These are phyloP conservation scores for Echiichthys vipera DNA, from an alignment of 2,797 vertebrate genomes.

Conservation along the genomic window DNA sequence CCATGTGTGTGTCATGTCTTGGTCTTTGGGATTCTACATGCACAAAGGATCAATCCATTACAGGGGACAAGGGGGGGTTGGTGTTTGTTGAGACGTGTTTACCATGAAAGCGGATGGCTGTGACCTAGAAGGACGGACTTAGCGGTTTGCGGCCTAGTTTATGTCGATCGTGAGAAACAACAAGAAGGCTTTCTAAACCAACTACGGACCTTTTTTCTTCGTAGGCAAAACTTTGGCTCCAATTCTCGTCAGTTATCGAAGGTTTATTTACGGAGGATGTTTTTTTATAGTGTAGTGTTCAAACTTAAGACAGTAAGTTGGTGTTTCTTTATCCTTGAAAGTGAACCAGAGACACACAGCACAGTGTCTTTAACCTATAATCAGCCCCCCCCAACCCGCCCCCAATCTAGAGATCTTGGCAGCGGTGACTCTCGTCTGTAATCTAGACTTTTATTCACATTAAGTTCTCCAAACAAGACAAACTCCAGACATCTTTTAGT, in stretches of 20 bases:
- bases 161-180: slow-evolving; percentile 22
- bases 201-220: neutral
- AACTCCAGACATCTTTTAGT: too few species aligned
- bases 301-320: neutral
- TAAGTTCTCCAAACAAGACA: too few species aligned
- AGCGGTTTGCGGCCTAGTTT: slow-evolving; percentile 46
- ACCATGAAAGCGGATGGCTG: slow-evolving; percentile 1
- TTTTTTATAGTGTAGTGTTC: neutral
- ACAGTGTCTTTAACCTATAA: too few species aligned
- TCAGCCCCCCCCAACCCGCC: too few species aligned
- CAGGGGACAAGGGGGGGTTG: neutral
- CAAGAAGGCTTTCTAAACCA: slow-evolving; percentile 2
- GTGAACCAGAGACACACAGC: too few species aligned
- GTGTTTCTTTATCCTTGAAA: neutral
- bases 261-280: neutral
- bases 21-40: slow-evolving; percentile 54
- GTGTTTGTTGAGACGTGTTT: slow-evolving; percentile 1
- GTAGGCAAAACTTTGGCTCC: neutral
- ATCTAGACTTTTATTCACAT: too few species aligned
- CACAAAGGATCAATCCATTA: slow-evolving; percentile 62
- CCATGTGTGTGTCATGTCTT: slow-evolving; percentile 46
- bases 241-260: neutral
- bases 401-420: too few species aligned
- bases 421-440: too few species aligned
- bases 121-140: slow-evolving; percentile 57